Evolutionary conservation across 2,113 vertebrate genomes (phyloP).

Genomic region (Corythornis madagascariensis): DNA sequence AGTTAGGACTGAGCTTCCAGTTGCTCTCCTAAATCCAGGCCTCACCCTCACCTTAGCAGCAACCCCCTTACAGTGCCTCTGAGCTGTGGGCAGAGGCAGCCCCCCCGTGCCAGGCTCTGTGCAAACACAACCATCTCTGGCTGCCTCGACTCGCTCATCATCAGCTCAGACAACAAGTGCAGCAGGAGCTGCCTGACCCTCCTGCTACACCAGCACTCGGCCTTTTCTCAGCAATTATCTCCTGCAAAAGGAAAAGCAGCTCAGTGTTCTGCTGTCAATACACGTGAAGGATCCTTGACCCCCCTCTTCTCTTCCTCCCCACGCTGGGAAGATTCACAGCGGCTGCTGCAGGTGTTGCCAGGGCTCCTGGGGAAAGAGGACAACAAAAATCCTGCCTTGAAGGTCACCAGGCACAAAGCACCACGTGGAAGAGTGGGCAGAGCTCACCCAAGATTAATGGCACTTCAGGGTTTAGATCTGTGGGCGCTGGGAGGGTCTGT

Average conservation of each 20-base stretch:
- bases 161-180: neutral
- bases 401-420: slow-evolving; percentile 34
- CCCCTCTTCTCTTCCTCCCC: neutral
- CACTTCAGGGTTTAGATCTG: slow-evolving; percentile 21
- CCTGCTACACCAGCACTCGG: neutral
- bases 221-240: neutral
- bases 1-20: neutral
- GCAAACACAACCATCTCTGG: neutral
- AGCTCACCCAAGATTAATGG: slow-evolving; percentile 27
- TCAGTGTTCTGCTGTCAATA: neutral
- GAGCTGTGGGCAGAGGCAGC: neutral
- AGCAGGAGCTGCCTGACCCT: neutral
- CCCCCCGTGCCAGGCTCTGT: neutral
- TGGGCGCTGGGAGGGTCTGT: slow-evolving; percentile 4
- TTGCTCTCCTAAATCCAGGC: neutral
- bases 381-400: slow-evolving; percentile 12
- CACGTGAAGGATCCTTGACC: neutral
- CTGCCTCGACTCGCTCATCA: neutral
- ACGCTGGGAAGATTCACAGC: neutral
- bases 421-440: neutral
- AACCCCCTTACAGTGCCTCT: rapidly evolving
- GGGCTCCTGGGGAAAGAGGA: neutral
- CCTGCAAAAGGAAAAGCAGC: neutral
- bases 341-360: slow-evolving; percentile 19
- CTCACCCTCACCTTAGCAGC: neutral